Conservation (phyloP, 2,888 invertebrate species). For the Dicycla oo region DNA sequence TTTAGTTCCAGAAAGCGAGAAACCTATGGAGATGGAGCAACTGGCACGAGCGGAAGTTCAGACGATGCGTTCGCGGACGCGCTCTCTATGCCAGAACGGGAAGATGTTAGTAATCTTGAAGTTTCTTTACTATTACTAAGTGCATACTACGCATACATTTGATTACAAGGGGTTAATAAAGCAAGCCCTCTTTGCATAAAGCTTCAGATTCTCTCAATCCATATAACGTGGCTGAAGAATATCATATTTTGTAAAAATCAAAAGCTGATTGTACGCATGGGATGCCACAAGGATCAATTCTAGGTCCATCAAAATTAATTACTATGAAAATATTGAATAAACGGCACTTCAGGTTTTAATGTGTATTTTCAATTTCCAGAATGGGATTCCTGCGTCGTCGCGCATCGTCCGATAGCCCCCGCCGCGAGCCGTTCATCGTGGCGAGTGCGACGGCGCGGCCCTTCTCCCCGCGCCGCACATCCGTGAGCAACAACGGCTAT, state of each 20-base stretch:
- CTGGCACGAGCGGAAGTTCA: conserved; percentile 91
- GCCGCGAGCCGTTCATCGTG: conserved; percentile 86
- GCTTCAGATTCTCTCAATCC: neutral
- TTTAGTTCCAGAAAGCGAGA: conserved; percentile 89
- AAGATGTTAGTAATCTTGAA: conserved; percentile 82
- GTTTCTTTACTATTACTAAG: neutral
- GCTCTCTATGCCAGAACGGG: conserved; percentile 90
- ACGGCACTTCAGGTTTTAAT: too few relatives aligned
- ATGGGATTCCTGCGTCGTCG: conserved; percentile 89
- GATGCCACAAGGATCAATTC: neutral
- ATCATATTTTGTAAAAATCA: neutral
- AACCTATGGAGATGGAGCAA: conserved; percentile 92
- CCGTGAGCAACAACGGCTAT: conserved; percentile 90
- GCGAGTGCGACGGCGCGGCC: conserved; percentile 79
- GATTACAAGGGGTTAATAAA: neutral
- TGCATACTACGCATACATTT: too few relatives aligned
- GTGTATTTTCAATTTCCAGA: conserved; percentile 68
- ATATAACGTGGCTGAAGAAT: neutral
- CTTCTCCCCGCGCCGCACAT: conserved; percentile 90
- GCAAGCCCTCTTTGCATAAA: too few relatives aligned
- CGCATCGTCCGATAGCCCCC: conserved; percentile 90
- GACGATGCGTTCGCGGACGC: conserved; percentile 91
- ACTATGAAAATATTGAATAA: neutral
- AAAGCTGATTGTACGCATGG: neutral
- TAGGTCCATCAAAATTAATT: neutral